Conservation (phyloP, 1,140 invertebrate genomes). For the Lerema accius region DNA sequence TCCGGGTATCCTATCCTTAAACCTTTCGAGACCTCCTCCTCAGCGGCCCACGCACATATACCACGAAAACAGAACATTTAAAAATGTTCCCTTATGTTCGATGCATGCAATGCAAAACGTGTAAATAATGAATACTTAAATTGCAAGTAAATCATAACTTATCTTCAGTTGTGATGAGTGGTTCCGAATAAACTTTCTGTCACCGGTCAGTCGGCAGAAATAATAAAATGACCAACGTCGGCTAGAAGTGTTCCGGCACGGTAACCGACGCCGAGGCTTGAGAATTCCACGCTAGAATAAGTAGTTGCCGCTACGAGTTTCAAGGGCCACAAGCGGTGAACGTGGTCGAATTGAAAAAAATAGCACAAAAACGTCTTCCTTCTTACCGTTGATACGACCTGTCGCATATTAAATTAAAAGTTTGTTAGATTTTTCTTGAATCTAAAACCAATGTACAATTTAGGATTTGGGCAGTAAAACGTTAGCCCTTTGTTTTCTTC, state of each 20-base stretch:
- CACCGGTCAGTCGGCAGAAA: constrained; percentile 36
- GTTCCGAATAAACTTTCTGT: constrained; percentile 41
- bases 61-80: constrained; percentile 31
- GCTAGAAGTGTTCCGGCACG: constrained; percentile 51
- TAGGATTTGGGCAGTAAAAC: constrained; percentile 71
- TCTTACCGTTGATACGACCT: constrained; percentile 77
- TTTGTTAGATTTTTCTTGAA: constrained; percentile 77
- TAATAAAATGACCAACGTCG: constrained; percentile 39
- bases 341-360: constrained; percentile 58
- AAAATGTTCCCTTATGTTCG: constrained; percentile 25
- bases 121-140: constrained; percentile 37
- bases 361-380: constrained; percentile 83
- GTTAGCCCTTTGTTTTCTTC: constrained; percentile 73
- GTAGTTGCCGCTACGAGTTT: constrained; percentile 50
- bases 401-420: constrained; percentile 76
- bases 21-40: constrained; percentile 51
- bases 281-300: constrained; percentile 61
- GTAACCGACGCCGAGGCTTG: constrained; percentile 47
- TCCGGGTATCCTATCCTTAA: constrained; percentile 58
- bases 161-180: constrained; percentile 43
- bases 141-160: constrained; percentile 32
- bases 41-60: constrained; percentile 48
- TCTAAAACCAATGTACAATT: constrained; percentile 77
- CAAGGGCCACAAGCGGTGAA: constrained; percentile 48
- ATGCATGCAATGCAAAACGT: constrained; percentile 25